Evolutionary conservation across 2,797 vertebrate species (phyloP), one percentile per base, ranked within the genome.

Genomic region (Myotis daubentonii): DNA sequence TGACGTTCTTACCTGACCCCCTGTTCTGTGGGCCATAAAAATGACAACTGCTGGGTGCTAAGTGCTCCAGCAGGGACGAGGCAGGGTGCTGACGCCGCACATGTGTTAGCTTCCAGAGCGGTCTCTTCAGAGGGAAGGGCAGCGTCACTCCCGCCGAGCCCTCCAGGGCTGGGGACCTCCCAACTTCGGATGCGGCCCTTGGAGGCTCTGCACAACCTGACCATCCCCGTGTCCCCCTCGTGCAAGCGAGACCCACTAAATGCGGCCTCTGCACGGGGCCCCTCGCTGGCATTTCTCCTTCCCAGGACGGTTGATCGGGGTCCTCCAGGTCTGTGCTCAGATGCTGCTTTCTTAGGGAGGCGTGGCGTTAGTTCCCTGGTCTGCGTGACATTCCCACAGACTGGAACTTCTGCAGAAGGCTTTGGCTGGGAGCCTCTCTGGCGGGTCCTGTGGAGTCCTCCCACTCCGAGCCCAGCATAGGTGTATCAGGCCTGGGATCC

Each of bases 181-280:
- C 28, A 36, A 0, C 38, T 44, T 53, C 22, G 2, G 13, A 3
- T 15, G 0, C 0, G 0, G 19, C n/a, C 51, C 20, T 55, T 12
- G 38, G 38, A 71, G 30, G 28, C 15, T 57, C n/a, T 84, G n/a
- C 12, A 36, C 16, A 44, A 0, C 60, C 16, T 13, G 6, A 2
- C 49, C 17, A 0, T 1, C 41, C 47, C 51, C 15, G 8, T 12
- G 33, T 38, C 16, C 25, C 0, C 23, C 0, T 10, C 2, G 2
- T 51, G 30, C 0, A 30, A 60, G 11, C 8, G 16, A 41, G 9
- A 9, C 25, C 57, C 22, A 8, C 22, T 5, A 22, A 8, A 0
- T 0, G 3, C 16, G 23, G n/a, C 51, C 91, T 65, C 57, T 28
- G 79, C 38, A 12, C 3, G 1, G 47, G 65, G 16, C 4, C 11